phyloP scores from a whole-genome alignment of 2,113 vertebrate genomes.

The Paratilapia polleni region DNA sequence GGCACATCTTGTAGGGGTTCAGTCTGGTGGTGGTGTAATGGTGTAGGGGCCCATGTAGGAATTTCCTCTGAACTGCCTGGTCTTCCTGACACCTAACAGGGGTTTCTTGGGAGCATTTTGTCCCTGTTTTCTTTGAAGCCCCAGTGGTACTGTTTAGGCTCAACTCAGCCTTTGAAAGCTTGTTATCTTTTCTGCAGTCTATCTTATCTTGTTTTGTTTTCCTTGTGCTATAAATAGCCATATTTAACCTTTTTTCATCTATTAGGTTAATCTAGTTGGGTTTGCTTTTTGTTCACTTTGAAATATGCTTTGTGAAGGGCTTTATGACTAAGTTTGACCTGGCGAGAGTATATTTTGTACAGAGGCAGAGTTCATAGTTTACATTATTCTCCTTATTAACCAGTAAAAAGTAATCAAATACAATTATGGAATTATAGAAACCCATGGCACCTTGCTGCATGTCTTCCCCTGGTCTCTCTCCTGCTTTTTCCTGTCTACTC shows the following conservation, averaged over 20 bases:
- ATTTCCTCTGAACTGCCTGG: neutral
- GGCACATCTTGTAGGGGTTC: neutral
- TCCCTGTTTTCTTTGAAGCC: neutral
- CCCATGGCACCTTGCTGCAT: no score
- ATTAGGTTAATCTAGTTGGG: neutral
- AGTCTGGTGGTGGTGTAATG: no score
- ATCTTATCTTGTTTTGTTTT: neutral
- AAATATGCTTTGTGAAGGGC: neutral
- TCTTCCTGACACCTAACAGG: conserved; percentile 18
- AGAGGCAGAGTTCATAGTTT: neutral
- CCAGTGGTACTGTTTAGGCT: neutral
- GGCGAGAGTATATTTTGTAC: neutral
- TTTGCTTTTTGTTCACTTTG: neutral
- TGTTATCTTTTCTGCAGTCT: neutral
- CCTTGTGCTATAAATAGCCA: neutral
- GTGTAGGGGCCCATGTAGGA: neutral
- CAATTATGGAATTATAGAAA: no score
- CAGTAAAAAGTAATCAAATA: neutral
- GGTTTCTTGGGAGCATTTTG: conserved; percentile 15
- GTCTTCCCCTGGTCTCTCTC: no score
- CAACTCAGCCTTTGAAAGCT: conserved; percentile 9
- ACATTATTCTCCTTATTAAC: neutral
- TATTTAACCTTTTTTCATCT: neutral
- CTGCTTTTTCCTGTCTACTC: no score
- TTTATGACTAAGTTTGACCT: neutral